Base-by-base conservation (phyloP, 2,113 vertebrate genomes). In the Tachuris rubrigastra region DNA sequence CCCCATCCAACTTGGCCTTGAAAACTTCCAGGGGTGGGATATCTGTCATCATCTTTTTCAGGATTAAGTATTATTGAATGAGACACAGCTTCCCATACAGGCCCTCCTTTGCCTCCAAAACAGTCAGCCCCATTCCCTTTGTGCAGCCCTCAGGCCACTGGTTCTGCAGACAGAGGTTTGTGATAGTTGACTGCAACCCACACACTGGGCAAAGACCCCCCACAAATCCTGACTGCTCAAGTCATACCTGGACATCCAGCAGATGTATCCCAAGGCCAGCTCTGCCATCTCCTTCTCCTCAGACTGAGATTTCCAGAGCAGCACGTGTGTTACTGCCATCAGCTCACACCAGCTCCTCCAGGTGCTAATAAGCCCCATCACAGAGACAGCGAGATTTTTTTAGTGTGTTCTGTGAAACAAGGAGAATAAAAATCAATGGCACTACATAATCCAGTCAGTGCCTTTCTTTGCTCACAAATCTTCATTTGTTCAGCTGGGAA, bases 401-500 rank as follows among this genome's bases (percentile, higher is more conserved):
- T 90, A 95, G 59, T 0, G 2, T 46, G 73, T 87, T 84, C 95
- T 94, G 81, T 62, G 66, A 95, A 97, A 94, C 39, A 72, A 96
- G 63, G 52, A 89, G 63, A 94, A 90, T 89, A 93, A 95, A 96
- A 97, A 94, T 96, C 94, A 95, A 53, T 89, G 49, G 76, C 46
- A 91, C 55, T 67, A 42, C 58, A 78, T 96, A 96, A 96, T 90
- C 91, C 74, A 91, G 86, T 65, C 72, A 24, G 52, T 52, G 53
- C 68, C 67, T 94, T 91, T 49, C 76, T 94, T 66, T 52, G 74
- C 77, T 95, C 92, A 92, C 94, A 96, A 93, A 96, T 97, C 97
- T 96, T 90, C 91, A 87, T 97, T 96, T 95, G 71, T 91, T 95
- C 94, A 91, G 69, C 74, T 24, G 44, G n/a, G 75, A 83, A 97